phyloP scores from a whole-genome alignment of 2,113 vertebrate genomes.

The Zapornia atra region DNA sequence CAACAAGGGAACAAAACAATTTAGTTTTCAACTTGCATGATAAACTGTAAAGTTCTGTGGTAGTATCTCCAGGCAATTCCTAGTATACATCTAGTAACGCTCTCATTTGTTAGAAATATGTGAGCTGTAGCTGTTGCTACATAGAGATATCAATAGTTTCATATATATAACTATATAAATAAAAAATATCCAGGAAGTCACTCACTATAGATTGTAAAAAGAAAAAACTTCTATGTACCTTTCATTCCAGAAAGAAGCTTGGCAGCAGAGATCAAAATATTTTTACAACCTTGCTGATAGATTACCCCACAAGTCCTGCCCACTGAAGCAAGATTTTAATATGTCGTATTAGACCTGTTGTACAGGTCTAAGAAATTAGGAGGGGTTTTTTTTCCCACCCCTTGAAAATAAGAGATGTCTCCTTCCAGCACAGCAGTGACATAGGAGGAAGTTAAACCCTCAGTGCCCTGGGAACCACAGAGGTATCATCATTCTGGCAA shows the following conservation, averaged over 20 bases:
- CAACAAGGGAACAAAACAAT: conserved; percentile 6
- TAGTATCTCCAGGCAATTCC: conserved; percentile 14
- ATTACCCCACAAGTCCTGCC: not conserved
- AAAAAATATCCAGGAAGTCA: not conserved
- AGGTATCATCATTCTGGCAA: not conserved
- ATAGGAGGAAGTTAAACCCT: not conserved
- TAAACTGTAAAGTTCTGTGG: not conserved
- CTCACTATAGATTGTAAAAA: not conserved
- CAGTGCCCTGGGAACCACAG: not conserved
- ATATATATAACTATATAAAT: not conserved
- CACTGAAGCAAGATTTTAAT: not conserved
- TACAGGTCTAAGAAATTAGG: not conserved
- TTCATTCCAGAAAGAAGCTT: not conserved
- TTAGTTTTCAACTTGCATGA: conserved; percentile 28
- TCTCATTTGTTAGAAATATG: conserved; percentile 24
- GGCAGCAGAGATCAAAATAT: not conserved
- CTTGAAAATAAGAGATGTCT: not conserved
- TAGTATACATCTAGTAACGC: not conserved
- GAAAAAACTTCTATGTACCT: not conserved
- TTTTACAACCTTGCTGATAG: not conserved
- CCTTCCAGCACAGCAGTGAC: not conserved
- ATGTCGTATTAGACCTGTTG: not conserved
- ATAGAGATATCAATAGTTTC: not conserved
- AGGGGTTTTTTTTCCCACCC: not conserved
- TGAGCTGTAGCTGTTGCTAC: not conserved